Evolutionary conservation across 2,888 invertebrate species (phyloP).

Genomic region (Malacosoma neustria): DNA sequence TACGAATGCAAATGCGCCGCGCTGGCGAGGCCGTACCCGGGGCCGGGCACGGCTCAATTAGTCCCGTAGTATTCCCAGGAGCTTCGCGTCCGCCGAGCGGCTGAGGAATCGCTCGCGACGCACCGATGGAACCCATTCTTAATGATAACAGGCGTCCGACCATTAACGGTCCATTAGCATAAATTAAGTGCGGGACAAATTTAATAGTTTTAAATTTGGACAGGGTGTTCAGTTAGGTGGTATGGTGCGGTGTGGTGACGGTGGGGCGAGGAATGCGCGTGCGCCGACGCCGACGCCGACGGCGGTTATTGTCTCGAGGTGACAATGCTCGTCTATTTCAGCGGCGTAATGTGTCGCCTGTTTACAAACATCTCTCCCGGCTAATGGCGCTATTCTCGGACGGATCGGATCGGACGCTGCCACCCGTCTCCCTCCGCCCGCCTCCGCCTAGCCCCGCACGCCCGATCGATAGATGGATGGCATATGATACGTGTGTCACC

Average conservation of each 20-base stretch:
- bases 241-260: slow-evolving; percentile 22
- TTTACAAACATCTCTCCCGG: slow-evolving; percentile 46
- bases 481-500: background rate
- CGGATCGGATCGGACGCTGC: slow-evolving; percentile 5
- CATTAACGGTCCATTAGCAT: slow-evolving; percentile 60
- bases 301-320: slow-evolving; percentile 13
- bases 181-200: slow-evolving; percentile 57
- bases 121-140: slow-evolving; percentile 26
- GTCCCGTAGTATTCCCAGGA: slow-evolving; percentile 23
- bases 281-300: slow-evolving; percentile 16
- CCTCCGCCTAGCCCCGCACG: background rate
- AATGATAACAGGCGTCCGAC: slow-evolving; percentile 40
- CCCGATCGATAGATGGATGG: background rate
- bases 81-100: slow-evolving; percentile 9
- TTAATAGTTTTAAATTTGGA: slow-evolving; percentile 21
- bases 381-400: slow-evolving; percentile 56
- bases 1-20: background rate
- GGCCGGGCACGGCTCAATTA: slow-evolving; percentile 17
- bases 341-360: slow-evolving; percentile 28
- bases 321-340: slow-evolving; percentile 25
- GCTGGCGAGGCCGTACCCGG: background rate
- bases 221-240: slow-evolving; percentile 33
- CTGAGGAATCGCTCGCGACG: slow-evolving; percentile 2
- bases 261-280: slow-evolving; percentile 35
- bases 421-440: background rate